Base-by-base conservation (phyloP, 2,888 invertebrate genomes). In the Dione juno region DNA sequence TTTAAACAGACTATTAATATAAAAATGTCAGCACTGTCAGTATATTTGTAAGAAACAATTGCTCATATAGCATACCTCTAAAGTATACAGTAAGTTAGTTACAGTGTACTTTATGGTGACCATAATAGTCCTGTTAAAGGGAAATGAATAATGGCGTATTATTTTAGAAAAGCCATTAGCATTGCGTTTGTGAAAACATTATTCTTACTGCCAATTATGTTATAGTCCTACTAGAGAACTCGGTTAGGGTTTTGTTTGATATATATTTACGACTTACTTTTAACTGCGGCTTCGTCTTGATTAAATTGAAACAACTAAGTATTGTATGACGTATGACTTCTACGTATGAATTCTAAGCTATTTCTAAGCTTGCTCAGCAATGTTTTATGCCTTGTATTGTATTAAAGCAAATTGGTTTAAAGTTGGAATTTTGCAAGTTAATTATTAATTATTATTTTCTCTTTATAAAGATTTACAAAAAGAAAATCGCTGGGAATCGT, bases 51-150 rank as follows among this genome's bases (percentile, higher is more conserved):
- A 54, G 35, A 8, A 37, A 54, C 54, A 6, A n/a, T n/a, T n/a
- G n/a, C n/a, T 45, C 35, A 54, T 37, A 14, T 37, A 2, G 53
- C 14, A 14, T 35, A 37, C 35, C n/a, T 35, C 9, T 16, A 35
- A 37, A 37, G 54, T 54, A 10, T 37, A 16, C 54, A 54, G 54
- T 37, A 40, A 59, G 58, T 67, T 50, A 50, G 58, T 67, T 59
- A 67, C 58, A 28, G 28, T 40, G 8, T 28, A 2, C 40, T 41
- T 67, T 40, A 59, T 59, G 67, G 37, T 41, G 21, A 37, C 21
- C n/a, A 11, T 59, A 67, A 67, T 59, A 58, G 57, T 59, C 50
- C 58, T 67, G 59, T 41, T 59, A 41, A 59, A 40, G 58, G 45
- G n/a, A 59, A 59, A 67, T 59, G 67, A 59, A 21, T 59, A 28